Evolutionary conservation across 2,797 vertebrate genomes (phyloP).

Genomic region (Decapterus maruadsi): DNA sequence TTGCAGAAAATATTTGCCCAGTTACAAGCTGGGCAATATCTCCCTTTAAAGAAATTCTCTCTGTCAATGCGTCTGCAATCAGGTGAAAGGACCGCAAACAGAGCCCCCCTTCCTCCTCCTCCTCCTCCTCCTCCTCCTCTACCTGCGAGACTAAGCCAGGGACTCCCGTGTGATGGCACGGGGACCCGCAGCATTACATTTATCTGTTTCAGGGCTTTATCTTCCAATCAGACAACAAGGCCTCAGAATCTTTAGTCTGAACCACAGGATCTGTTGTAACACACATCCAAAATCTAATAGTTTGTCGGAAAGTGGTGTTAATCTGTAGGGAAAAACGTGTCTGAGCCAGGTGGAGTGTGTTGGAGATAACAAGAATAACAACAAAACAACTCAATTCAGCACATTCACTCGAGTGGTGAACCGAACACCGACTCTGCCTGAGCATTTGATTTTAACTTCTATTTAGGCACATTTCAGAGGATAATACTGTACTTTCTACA

Average conservation of each 20-base stretch:
- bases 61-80: slow-evolving; percentile 65
- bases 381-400: slow-evolving; percentile 19
- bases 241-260: slow-evolving; percentile 15
- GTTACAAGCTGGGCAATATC: slow-evolving; percentile 70
- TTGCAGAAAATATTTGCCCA: slow-evolving; percentile 77
- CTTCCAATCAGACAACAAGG: slow-evolving; percentile 31
- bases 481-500: too few species aligned
- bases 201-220: slow-evolving; percentile 42
- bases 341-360: slow-evolving; percentile 23
- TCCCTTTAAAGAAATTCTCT: slow-evolving; percentile 69
- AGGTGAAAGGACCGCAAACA: slow-evolving; percentile 57
- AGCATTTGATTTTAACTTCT: not conserved
- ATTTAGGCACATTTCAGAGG: not conserved
- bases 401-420: not conserved
- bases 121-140: too few species aligned
- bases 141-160: slow-evolving; percentile 34
- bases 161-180: slow-evolving; percentile 25
- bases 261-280: not conserved
- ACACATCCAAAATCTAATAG: slow-evolving; percentile 21
- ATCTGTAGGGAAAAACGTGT: slow-evolving; percentile 11
- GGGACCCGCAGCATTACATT: slow-evolving; percentile 22
- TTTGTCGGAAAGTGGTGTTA: slow-evolving; percentile 30
- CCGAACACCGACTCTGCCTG: not conserved
- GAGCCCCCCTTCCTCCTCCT: slow-evolving; percentile 20
- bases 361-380: slow-evolving; percentile 22